A percentile compares a stretch with the other conserved stretches of the same genome.
These are phyloP conservation scores for Yponomeuta cagnagella DNA, from an alignment of 2,888 invertebrate species.

Conservation along the genomic window DNA sequence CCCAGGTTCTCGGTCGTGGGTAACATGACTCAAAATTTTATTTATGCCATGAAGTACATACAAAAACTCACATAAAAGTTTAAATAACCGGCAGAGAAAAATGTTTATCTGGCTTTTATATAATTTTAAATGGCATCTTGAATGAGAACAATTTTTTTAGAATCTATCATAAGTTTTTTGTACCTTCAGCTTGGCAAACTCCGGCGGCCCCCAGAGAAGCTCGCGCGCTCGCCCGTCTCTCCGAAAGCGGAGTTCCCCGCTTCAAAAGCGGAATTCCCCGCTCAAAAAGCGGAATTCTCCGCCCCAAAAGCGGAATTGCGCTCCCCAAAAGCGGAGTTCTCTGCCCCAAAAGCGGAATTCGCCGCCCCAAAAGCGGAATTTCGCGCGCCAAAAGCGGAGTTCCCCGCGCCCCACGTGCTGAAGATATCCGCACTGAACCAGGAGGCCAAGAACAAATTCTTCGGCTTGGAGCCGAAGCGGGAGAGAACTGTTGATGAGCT, in stretches of 20 bases:
- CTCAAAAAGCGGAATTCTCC: conserved; percentile 16
- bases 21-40: too few relatives aligned
- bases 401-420: conserved; percentile 39
- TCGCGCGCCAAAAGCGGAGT: conserved; percentile 26
- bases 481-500: conserved; percentile 61
- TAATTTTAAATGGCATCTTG: too few relatives aligned
- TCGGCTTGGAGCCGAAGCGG: conserved; percentile 55
- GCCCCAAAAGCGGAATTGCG: conserved; percentile 33
- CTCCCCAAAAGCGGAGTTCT: conserved; percentile 30
- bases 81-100: too few relatives aligned
- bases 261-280: conserved; percentile 7
- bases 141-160: too few relatives aligned
- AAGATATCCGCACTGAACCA: conserved; percentile 59
- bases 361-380: conserved; percentile 28
- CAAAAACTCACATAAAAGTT: too few relatives aligned
- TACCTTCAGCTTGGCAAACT: conserved; percentile 43
- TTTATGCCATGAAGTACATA: too few relatives aligned
- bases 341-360: conserved; percentile 24
- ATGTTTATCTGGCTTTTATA: too few relatives aligned
- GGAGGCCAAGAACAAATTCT: conserved; percentile 65
- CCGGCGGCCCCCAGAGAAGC: conserved; percentile 48
- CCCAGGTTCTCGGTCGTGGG: too few relatives aligned
- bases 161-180: neutral
- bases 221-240: conserved; percentile 8
- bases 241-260: conserved; percentile 36